Evolutionary conservation across 2,113 vertebrate species (phyloP).

Genomic region (Chunga burmeisteri): DNA sequence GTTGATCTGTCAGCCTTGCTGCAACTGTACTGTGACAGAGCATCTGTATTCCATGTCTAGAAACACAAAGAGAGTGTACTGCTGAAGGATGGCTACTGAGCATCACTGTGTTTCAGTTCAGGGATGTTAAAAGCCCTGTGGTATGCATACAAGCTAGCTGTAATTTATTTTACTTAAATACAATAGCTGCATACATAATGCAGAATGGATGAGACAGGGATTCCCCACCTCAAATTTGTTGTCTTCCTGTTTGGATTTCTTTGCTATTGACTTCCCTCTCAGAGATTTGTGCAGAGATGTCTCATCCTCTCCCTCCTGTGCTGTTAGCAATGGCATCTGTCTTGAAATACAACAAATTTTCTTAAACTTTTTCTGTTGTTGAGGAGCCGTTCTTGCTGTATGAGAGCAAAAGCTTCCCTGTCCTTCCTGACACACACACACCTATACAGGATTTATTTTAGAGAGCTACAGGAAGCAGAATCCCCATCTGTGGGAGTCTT

Average conservation of each 20-base stretch:
- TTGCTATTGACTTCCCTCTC: neutral
- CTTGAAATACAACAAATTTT: neutral
- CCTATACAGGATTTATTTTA: neutral
- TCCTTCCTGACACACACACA: neutral
- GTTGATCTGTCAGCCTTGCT: neutral
- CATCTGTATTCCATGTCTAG: neutral
- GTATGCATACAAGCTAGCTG: neutral
- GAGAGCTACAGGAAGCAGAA: neutral
- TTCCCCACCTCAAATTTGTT: neutral
- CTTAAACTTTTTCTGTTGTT: neutral
- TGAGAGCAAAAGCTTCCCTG: neutral
- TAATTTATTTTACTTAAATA: slow-evolving; percentile 2
- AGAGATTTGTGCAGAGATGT: neutral
- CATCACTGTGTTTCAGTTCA: neutral
- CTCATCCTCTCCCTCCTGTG: neutral
- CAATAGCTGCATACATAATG: neutral
- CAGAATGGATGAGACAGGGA: neutral
- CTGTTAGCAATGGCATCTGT: neutral
- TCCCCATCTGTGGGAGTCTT: neutral
- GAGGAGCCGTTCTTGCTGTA: neutral
- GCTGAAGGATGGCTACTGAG: neutral
- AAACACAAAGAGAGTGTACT: neutral
- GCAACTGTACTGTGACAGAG: neutral
- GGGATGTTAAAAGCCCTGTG: neutral
- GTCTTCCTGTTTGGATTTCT: neutral